Percentiles rank a stretch among this genome's conserved stretches.
Conservation (phyloP, 2,888 invertebrate species). For the Siphonodentalium dalli region DNA sequence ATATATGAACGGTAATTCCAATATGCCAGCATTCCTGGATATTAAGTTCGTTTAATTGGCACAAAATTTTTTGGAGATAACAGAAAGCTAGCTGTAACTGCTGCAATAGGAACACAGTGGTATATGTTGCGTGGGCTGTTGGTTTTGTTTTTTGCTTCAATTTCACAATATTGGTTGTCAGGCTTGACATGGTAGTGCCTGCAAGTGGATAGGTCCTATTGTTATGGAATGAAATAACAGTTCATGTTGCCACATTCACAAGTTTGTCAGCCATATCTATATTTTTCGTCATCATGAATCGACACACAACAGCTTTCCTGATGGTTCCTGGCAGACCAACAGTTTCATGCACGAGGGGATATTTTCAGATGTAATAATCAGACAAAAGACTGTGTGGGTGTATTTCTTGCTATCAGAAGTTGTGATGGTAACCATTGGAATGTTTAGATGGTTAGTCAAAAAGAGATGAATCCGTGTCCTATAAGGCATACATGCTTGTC, state of each 20-base stretch:
- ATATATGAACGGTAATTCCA: slow-evolving; percentile 16
- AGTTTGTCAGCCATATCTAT: slow-evolving; percentile 17
- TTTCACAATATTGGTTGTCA: slow-evolving; percentile 6
- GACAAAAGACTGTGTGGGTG: slow-evolving; percentile 7
- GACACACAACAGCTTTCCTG: slow-evolving; percentile 2
- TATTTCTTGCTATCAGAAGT: no score
- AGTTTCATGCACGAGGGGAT: slow-evolving; percentile 19
- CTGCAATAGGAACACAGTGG: slow-evolving; percentile 17
- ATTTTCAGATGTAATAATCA: slow-evolving; percentile 5
- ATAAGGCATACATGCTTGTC: no score
- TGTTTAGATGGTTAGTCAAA: no score
- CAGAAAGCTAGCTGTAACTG: slow-evolving; percentile 8
- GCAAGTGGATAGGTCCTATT: no score
- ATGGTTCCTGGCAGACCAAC: slow-evolving; percentile 9
- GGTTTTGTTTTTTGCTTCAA: slow-evolving; percentile 3
- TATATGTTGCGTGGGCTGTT: slow-evolving; percentile 5
- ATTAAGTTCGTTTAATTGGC: slow-evolving; percentile 19
- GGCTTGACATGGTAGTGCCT: slow-evolving; percentile 11
- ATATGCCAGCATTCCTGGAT: slow-evolving; percentile 18
- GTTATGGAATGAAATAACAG: slow-evolving; percentile 5
- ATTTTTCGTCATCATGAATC: slow-evolving; percentile 19
- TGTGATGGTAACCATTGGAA: no score
- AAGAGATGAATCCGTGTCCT: no score
- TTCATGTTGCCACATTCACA: slow-evolving; percentile 19
- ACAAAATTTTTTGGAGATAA: slow-evolving; percentile 2